phyloP scores from a whole-genome alignment of 2,797 vertebrate genomes.

The Botia almorhae region DNA sequence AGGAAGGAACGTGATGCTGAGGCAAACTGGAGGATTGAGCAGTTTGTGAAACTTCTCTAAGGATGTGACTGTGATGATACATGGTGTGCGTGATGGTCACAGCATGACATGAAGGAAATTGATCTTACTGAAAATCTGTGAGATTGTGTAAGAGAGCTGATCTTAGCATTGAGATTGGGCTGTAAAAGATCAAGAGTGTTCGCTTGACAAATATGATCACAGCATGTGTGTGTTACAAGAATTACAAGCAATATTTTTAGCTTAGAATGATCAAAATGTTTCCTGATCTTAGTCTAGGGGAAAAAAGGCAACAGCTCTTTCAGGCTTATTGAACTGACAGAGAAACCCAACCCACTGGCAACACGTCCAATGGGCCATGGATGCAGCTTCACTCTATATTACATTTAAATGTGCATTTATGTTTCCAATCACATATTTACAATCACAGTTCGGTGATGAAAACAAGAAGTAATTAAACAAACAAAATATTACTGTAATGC shows the following conservation, averaged over 20 bases:
- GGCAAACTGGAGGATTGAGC: slow-evolving; percentile 9
- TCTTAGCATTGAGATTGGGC: too few species aligned
- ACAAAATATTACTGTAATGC: neutral
- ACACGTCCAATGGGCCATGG: slow-evolving; percentile 27
- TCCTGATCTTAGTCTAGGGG: slow-evolving; percentile 38
- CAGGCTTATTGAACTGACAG: slow-evolving; percentile 31
- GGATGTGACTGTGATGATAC: neutral
- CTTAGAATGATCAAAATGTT: slow-evolving; percentile 43
- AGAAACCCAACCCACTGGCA: slow-evolving; percentile 38
- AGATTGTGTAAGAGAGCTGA: too few species aligned
- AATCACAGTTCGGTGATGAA: neutral
- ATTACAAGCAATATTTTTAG: slow-evolving; percentile 36
- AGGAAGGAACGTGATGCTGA: neutral
- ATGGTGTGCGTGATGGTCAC: neutral
- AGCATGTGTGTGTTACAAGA: too few species aligned
- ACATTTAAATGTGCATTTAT: neutral
- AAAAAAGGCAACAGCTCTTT: slow-evolving; percentile 18
- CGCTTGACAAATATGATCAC: too few species aligned
- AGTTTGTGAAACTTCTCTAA: neutral
- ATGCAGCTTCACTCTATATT: neutral
- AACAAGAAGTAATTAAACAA: too few species aligned
- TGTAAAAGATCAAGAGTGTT: neutral
- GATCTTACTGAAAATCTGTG: too few species aligned
- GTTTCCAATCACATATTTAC: neutral
- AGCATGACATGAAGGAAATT: neutral